These are phyloP conservation scores for Eumaeus atala DNA, from an alignment of 1,140 invertebrate genomes.

Conservation along the genomic window DNA sequence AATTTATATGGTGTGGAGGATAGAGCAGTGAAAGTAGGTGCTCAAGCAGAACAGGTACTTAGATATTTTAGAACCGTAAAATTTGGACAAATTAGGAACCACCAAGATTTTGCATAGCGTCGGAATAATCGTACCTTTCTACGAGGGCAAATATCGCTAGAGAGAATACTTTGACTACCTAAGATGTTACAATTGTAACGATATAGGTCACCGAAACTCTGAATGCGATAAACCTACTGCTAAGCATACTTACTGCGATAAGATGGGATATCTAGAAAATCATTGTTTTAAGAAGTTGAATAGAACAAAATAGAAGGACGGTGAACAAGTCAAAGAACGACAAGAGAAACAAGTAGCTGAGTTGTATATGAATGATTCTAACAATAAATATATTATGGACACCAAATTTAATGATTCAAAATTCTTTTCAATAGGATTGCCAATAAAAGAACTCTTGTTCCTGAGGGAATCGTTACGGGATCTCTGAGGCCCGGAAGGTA, in stretches of 20 bases:
- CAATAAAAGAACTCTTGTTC: no score
- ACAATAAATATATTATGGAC: no score
- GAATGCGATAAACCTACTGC: neutral
- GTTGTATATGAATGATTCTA: no score
- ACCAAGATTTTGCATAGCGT: neutral
- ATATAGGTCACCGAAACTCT: neutral
- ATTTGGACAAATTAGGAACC: slow-evolving; percentile 4
- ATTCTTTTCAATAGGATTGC: no score
- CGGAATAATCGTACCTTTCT: neutral
- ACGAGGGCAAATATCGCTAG: neutral
- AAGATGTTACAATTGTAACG: slow-evolving; percentile 11
- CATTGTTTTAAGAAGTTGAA: slow-evolving; percentile 1
- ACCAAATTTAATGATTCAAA: no score
- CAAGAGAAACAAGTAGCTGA: no score
- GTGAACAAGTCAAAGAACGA: no score
- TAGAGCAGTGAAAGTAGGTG: slow-evolving; percentile 18
- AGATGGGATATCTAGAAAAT: neutral
- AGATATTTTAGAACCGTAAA: slow-evolving; percentile 23
- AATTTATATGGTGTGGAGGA: no score
- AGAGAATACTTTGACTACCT: no score
- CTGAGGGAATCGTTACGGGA: no score
- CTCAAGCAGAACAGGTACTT: slow-evolving; percentile 24
- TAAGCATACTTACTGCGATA: slow-evolving; percentile 14
- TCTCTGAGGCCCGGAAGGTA: no score
- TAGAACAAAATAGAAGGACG: neutral